These are phyloP conservation scores for Nowickia ferox DNA, from an alignment of 2,888 invertebrate species.

Conservation along the genomic window DNA sequence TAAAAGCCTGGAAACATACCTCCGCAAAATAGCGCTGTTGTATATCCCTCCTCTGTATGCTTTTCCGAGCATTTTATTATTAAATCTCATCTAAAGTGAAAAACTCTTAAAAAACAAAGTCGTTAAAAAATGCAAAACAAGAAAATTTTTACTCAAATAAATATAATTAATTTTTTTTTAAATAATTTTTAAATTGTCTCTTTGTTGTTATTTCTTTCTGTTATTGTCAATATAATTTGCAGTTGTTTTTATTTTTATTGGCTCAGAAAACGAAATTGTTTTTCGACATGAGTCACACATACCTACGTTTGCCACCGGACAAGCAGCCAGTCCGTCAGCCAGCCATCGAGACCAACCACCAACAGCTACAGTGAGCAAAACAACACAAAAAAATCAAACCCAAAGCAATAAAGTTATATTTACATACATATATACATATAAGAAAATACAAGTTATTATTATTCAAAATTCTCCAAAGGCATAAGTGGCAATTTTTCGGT, in stretches of 20 bases:
- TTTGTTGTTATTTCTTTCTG: constrained; percentile 13
- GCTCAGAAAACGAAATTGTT: constrained; percentile 46
- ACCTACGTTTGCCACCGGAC: constrained; percentile 44
- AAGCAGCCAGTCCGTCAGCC: constrained; percentile 45
- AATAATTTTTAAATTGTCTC: constrained; percentile 30
- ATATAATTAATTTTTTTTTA: neutral
- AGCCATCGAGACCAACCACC: constrained; percentile 53
- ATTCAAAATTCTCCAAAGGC: constrained; percentile 56
- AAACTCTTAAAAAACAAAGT: too few species aligned
- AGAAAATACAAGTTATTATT: constrained; percentile 16
- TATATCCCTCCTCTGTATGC: too few species aligned
- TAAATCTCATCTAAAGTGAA: too few species aligned
- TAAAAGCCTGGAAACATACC: too few species aligned
- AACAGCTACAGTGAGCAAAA: constrained; percentile 28
- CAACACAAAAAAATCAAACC: constrained; percentile 17
- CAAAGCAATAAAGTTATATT: constrained; percentile 3
- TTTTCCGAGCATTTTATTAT: too few species aligned
- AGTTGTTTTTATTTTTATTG: constrained; percentile 34
- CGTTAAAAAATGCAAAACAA: too few species aligned
- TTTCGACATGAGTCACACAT: constrained; percentile 65
- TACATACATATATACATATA: neutral
- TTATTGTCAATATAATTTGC: constrained; percentile 36
- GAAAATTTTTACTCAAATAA: too few species aligned
- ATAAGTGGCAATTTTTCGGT: constrained; percentile 45
- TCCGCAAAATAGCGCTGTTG: too few species aligned